Evolutionary conservation across 2,113 vertebrate species (phyloP).

Genomic region (Zapus hudsonius): DNA sequence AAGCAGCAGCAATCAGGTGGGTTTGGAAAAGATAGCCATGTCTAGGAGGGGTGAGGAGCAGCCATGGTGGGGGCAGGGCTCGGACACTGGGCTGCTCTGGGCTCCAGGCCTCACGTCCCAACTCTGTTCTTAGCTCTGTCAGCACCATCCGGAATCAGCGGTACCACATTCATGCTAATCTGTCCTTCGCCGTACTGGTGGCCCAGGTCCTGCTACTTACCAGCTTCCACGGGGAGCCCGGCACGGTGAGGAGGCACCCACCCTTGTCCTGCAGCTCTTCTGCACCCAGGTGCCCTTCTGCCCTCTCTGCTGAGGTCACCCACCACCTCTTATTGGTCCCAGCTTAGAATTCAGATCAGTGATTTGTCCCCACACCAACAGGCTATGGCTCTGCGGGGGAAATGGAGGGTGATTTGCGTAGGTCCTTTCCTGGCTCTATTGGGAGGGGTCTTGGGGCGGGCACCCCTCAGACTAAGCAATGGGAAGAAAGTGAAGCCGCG

Average conservation of each 20-base stretch:
- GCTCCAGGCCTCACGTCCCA: no score
- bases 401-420: rapidly evolving
- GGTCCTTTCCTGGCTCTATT: neutral
- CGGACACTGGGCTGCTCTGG: no score
- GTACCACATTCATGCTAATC: conserved; percentile 97
- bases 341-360: neutral
- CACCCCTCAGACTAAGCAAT: rapidly evolving
- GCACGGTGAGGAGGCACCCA: conserved; percentile 85
- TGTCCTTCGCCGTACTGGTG: conserved; percentile 94
- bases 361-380: no score
- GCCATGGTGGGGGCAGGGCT: rapidly evolving
- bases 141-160: conserved; percentile 92
- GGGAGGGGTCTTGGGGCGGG: rapidly evolving
- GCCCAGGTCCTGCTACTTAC: conserved; percentile 94
- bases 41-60: neutral
- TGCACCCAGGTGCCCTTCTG: neutral
- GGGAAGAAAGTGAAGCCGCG: rapidly evolving
- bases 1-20: rapidly evolving
- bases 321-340: neutral
- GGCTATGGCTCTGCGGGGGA: neutral
- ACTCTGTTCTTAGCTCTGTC: conserved; percentile 30
- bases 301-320: rapidly evolving
- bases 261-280: neutral
- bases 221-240: conserved; percentile 91
- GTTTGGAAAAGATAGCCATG: neutral